Evolutionary conservation across 2,113 vertebrate species (phyloP).

Genomic region (Pelecanus crispus): DNA sequence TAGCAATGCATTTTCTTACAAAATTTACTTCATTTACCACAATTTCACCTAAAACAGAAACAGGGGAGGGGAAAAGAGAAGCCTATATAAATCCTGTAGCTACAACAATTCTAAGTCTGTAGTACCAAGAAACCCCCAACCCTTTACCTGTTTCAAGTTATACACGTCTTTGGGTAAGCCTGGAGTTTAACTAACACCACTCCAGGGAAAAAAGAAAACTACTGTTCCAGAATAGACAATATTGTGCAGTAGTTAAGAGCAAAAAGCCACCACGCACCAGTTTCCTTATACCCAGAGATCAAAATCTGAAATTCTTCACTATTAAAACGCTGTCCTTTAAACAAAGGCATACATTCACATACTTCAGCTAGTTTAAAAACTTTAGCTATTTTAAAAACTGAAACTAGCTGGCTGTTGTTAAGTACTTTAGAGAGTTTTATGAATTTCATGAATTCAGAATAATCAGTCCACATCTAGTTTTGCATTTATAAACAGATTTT

Average conservation of each 20-base stretch:
- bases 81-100: background rate
- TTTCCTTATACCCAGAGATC: background rate
- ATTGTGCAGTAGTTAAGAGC: background rate
- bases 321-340: background rate
- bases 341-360: background rate
- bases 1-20: conserved; percentile 93
- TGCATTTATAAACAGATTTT: background rate
- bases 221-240: background rate
- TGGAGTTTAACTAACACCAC: background rate
- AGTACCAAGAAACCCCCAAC: background rate
- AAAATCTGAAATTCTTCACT: background rate
- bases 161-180: background rate
- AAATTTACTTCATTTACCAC: conserved; percentile 96
- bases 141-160: background rate
- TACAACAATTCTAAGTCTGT: background rate
- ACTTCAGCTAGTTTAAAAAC: background rate
- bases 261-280: background rate
- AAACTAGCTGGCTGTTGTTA: background rate
- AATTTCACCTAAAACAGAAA: conserved; percentile 83
- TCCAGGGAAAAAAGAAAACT: background rate
- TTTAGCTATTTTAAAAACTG: background rate
- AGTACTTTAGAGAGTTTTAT: background rate
- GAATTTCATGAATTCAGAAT: background rate
- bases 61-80: background rate
- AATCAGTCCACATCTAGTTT: background rate